These are phyloP conservation scores for Bos indicus DNA, from an alignment of 2,113 vertebrate species.

Conservation along the genomic window DNA sequence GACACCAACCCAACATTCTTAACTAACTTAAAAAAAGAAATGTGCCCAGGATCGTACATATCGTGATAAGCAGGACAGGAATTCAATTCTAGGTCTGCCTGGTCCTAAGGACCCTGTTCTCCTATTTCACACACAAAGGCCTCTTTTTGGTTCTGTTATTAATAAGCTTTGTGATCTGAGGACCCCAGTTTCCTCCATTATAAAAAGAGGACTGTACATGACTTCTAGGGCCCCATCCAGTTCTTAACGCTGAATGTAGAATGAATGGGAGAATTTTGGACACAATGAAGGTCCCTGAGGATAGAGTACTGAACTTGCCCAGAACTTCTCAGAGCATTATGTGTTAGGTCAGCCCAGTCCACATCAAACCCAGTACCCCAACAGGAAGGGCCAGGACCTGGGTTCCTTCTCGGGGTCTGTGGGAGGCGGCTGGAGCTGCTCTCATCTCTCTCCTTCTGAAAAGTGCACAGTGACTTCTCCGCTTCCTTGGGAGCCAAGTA, in stretches of 20 bases:
- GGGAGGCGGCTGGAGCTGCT: neutral
- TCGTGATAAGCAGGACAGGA: neutral
- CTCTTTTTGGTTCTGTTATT: neutral
- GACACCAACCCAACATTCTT: neutral
- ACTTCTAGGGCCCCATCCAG: neutral
- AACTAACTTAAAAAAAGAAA: neutral
- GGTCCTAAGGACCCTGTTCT: neutral
- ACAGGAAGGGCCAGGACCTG: neutral
- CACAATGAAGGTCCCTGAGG: neutral
- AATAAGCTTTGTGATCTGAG: neutral
- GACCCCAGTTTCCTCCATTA: neutral
- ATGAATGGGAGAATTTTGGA: neutral
- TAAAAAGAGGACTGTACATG: neutral
- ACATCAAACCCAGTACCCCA: neutral
- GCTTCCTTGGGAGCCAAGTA: neutral
- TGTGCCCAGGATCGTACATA: accelerated
- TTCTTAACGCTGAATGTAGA: neutral
- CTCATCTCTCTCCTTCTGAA: neutral
- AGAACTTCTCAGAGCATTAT: neutral
- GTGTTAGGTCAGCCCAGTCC: neutral
- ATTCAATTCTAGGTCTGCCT: neutral
- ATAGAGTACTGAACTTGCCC: neutral
- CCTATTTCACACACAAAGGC: neutral
- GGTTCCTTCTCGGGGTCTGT: neutral
- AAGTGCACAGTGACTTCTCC: neutral